Conservation (phyloP, 2,888 invertebrate species). For the Nudaria mundana region DNA sequence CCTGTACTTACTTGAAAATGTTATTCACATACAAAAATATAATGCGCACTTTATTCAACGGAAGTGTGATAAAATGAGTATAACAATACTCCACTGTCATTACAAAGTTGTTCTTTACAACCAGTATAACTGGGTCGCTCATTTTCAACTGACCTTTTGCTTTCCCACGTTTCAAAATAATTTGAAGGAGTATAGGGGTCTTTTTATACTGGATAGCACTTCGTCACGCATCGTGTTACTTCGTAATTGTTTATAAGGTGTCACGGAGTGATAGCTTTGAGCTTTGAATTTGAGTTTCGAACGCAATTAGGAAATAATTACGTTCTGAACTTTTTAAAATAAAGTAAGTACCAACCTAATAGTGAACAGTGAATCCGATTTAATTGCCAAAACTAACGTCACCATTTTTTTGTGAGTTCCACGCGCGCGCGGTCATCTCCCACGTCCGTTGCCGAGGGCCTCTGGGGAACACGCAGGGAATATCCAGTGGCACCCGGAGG, state of each 20-base stretch:
- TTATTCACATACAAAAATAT: too few species aligned
- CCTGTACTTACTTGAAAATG: too few species aligned
- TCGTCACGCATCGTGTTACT: slow-evolving; percentile 33
- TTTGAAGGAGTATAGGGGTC: slow-evolving; percentile 22
- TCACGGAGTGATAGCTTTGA: slow-evolving; percentile 33
- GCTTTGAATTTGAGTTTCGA: slow-evolving; percentile 37
- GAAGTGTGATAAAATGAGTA: slow-evolving; percentile 4
- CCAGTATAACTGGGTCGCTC: slow-evolving; percentile 20
- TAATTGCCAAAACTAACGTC: too few species aligned
- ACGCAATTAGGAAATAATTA: slow-evolving; percentile 30
- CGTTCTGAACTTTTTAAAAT: not conserved
- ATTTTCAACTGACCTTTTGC: slow-evolving; percentile 8
- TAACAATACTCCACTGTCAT: slow-evolving; percentile 24
- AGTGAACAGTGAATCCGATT: slow-evolving; percentile 1
- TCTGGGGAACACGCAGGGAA: too few species aligned
- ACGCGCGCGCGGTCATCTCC: too few species aligned
- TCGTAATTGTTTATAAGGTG: slow-evolving; percentile 42
- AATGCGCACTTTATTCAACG: slow-evolving; percentile 3
- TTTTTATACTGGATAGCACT: slow-evolving; percentile 20
- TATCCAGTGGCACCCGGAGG: too few species aligned
- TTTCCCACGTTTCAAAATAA: slow-evolving; percentile 8
- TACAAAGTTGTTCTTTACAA: slow-evolving; percentile 12
- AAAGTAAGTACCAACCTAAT: slow-evolving; percentile 1
- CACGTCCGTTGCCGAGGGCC: too few species aligned
- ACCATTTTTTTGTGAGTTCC: too few species aligned